Evolutionary conservation across 2,797 vertebrate species (phyloP), one percentile per base, ranked within the genome.

Genomic region (Karalla daura): DNA sequence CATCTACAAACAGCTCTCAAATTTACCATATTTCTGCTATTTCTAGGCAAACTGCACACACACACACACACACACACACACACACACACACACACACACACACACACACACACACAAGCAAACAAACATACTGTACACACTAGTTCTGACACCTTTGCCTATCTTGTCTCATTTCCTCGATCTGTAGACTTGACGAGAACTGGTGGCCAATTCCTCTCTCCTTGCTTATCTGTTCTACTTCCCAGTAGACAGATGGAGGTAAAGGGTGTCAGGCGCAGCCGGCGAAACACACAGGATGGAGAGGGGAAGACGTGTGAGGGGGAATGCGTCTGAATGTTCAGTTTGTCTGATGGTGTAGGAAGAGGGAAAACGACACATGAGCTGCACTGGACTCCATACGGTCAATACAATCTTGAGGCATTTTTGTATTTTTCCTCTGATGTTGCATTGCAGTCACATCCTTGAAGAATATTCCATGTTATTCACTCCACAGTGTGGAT

Each of bases 241-340:
- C 61, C 70, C 59, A 59, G 61, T 64, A 60, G 64, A 59, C 74
- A 84, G 79, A 85, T 84, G 64, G 75, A 50, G 61, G 52, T 58
- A 74, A 83, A 58, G 61, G 66, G 63, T 77, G 70, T 84, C 51
- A 61, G 60, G 23, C 59, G 60, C 73, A 54, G 47, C 24, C 51
- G 68, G 33, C 24, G 36, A 65, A 69, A 23, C 37, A 36, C 32
- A 46, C 58, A 62, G 61, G 51, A 60, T 4, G 40, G 15, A 61
- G 43, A 46, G 11, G 21, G 13, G 15, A 47, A 44, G 14, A 51
- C 3, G 45, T 55, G 35, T 49, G 23, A 37, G 21, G 32, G 46
- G n/a, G 46, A 36, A 21, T n/a, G 51, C 5, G 9, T 56, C 25
- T 13, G 53, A 50, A 35, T 44, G 41, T 40, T 35, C 44, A 30